These are phyloP conservation scores for Diabrotica undecimpunctata DNA, from an alignment of 1,140 invertebrate genomes.

Conservation along the genomic window DNA sequence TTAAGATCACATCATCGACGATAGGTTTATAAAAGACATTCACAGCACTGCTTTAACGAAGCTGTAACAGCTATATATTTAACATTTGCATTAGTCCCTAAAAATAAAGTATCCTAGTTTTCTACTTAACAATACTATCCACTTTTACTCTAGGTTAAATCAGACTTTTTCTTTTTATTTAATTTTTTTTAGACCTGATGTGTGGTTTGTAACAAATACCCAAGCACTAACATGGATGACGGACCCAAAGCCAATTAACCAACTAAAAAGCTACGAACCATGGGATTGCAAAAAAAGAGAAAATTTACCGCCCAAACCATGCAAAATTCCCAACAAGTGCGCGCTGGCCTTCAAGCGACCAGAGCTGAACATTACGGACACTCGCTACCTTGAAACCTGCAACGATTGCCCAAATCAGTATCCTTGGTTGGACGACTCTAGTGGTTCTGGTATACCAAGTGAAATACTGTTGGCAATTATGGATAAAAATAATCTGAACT, in stretches of 20 bases:
- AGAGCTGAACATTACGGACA: conserved; percentile 71
- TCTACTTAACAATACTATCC: too few species aligned
- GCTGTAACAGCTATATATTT: too few species aligned
- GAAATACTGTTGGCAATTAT: too few species aligned
- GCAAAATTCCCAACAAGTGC: conserved; percentile 81
- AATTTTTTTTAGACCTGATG: conserved; percentile 65
- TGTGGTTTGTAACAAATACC: conserved; percentile 87
- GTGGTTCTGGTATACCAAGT: conserved; percentile 74
- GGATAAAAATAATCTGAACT: too few species aligned
- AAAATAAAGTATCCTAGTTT: too few species aligned
- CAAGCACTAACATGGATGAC: conserved; percentile 89
- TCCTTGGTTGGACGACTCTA: conserved; percentile 82
- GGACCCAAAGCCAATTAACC: conserved; percentile 70
- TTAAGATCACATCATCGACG: too few species aligned
- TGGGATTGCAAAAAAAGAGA: conserved; percentile 77
- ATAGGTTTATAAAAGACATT: too few species aligned
- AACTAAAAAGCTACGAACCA: conserved; percentile 69
- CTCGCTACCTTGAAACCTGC: conserved; percentile 85
- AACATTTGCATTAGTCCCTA: too few species aligned
- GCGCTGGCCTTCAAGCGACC: conserved; percentile 74
- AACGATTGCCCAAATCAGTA: conserved; percentile 81
- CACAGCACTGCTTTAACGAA: too few species aligned
- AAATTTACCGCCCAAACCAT: conserved; percentile 65
- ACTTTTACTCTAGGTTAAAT: too few species aligned
- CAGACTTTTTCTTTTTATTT: neutral